phyloP scores from a whole-genome alignment of 2,113 vertebrate genomes.

The Alligator sinensis region DNA sequence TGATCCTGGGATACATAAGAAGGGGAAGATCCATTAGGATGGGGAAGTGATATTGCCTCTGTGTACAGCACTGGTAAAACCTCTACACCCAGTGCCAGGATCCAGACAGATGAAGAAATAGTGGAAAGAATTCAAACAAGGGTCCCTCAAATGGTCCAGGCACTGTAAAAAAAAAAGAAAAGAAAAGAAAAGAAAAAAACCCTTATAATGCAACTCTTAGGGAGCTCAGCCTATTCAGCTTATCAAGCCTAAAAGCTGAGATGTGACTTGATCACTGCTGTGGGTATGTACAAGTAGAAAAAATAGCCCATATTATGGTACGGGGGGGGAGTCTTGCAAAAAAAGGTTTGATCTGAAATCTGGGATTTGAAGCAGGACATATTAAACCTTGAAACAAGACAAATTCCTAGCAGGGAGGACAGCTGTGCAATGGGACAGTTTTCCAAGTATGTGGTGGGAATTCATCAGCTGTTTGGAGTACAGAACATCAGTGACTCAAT shows the following conservation, averaged over 20 bases:
- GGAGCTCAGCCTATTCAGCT: background rate
- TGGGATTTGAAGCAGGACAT: background rate
- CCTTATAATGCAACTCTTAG: background rate
- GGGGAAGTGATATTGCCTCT: background rate
- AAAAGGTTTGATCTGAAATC: background rate
- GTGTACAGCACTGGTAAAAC: fast-evolving
- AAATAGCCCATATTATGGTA: background rate
- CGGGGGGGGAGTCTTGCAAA: background rate
- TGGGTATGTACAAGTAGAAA: background rate
- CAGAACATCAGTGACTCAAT: too few relatives aligned
- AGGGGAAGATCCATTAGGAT: fast-evolving
- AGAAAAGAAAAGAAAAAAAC: background rate
- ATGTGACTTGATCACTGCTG: background rate
- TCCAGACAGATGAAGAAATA: background rate
- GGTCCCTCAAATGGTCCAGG: too few relatives aligned
- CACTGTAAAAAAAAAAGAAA: too few relatives aligned
- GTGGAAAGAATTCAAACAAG: background rate
- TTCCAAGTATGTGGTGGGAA: too few relatives aligned
- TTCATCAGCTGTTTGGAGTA: too few relatives aligned
- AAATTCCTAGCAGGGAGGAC: background rate
- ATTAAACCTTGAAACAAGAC: background rate
- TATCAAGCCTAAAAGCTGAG: background rate
- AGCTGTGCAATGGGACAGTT: background rate
- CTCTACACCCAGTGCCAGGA: too few relatives aligned
- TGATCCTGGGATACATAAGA: too few relatives aligned